Evolutionary conservation across 2,113 vertebrate species (phyloP).

Genomic region (Ammospiza nelsoni): DNA sequence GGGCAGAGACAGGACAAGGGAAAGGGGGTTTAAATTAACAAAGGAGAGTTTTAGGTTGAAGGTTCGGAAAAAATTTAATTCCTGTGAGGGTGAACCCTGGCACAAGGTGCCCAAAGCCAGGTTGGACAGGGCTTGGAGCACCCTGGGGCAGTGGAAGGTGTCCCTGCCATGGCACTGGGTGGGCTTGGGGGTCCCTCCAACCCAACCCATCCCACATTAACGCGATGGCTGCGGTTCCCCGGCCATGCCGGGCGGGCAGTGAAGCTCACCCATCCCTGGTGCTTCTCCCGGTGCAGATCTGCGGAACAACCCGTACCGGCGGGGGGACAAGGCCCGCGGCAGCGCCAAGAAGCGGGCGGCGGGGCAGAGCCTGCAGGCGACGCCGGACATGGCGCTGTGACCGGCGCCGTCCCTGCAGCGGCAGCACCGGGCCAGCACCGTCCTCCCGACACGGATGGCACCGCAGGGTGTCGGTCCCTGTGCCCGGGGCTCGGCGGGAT

Average conservation of each 20-base stretch:
- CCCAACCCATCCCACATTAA: background rate
- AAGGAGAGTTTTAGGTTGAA: background rate
- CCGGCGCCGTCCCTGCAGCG: background rate
- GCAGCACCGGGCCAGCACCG: background rate
- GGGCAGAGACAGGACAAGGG: background rate
- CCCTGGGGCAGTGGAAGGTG: accelerated
- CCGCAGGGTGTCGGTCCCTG: background rate
- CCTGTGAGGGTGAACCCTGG: background rate
- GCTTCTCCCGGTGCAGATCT: constrained; percentile 74
- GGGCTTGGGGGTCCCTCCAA: background rate
- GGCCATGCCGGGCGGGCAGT: accelerated
- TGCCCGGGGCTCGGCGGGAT: accelerated
- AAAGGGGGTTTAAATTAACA: background rate
- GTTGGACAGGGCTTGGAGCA: accelerated
- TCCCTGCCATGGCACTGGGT: background rate
- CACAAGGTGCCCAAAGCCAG: background rate
- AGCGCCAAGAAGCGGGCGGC: constrained; percentile 82
- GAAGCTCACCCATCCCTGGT: accelerated
- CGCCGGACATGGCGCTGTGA: constrained; percentile 86
- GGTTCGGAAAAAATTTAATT: accelerated
- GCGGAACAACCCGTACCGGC: constrained; percentile 91
- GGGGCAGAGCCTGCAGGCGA: constrained; percentile 81
- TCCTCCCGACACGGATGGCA: background rate
- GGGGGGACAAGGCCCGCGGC: constrained; percentile 80
- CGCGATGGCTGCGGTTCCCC: background rate